These are phyloP conservation scores for Helicoverpa assulta DNA, from an alignment of 2,888 invertebrate genomes.

Conservation along the genomic window DNA sequence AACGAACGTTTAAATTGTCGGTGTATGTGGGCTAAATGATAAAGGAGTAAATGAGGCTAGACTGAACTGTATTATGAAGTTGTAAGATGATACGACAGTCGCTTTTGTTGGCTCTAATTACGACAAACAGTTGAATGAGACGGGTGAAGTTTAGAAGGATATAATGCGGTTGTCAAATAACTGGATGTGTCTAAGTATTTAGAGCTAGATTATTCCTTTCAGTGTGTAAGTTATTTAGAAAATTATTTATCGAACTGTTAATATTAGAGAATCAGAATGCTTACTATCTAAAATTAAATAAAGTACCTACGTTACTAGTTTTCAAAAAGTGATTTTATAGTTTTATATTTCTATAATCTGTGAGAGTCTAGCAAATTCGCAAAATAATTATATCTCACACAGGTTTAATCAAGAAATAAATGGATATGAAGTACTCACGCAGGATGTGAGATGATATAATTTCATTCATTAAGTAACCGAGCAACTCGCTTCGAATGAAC, in stretches of 20 bases:
- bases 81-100: constrained; percentile 3
- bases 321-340: no score
- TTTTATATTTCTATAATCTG: no score
- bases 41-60: constrained; percentile 9
- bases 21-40: constrained; percentile 8
- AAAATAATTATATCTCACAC: not conserved
- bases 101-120: constrained; percentile 9
- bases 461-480: not conserved
- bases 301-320: no score
- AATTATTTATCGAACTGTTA: not conserved
- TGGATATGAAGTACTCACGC: not conserved
- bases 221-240: not conserved
- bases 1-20: no score
- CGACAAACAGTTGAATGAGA: constrained; percentile 3
- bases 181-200: not conserved
- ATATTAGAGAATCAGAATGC: no score
- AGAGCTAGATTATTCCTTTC: not conserved
- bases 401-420: not conserved
- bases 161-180: not conserved
- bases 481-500: not conserved
- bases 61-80: constrained; percentile 1
- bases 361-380: no score
- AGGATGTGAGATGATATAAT: not conserved
- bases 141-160: not conserved
- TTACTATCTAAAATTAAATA: no score